Evolutionary conservation across 2,888 invertebrate genomes (phyloP).

Genomic region (Megamerina dolium): DNA sequence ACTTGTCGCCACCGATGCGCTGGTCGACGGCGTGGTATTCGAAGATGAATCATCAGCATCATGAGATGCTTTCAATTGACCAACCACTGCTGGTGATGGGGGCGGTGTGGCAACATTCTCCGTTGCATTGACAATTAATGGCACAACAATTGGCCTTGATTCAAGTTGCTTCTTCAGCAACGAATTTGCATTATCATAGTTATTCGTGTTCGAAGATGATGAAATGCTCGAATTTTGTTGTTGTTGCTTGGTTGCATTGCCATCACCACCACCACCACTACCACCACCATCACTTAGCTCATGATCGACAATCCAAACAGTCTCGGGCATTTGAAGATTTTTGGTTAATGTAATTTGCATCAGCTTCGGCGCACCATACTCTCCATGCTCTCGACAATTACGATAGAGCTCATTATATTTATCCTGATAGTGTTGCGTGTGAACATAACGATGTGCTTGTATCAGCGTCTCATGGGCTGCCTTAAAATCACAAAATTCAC

Average conservation of each 20-base stretch:
- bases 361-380: conserved; percentile 60
- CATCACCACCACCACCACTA: too few species aligned
- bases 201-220: conserved; percentile 18
- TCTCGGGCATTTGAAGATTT: conserved; percentile 28
- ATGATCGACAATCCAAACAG: conserved; percentile 46
- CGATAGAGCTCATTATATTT: conserved; percentile 64
- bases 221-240: conserved; percentile 21
- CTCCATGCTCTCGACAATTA: conserved; percentile 59
- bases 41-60: conserved; percentile 29
- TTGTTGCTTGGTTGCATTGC: conserved; percentile 23
- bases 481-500: conserved; percentile 72
- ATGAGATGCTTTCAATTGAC: conserved; percentile 7
- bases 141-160: conserved; percentile 25
- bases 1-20: conserved; percentile 39
- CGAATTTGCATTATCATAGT: conserved; percentile 33
- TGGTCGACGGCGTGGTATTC: conserved; percentile 33
- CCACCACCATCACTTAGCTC: conserved; percentile 31
- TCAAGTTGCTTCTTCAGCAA: conserved; percentile 44
- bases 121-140: not conserved
- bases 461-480: conserved; percentile 66
- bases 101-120: not conserved
- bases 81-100: conserved; percentile 1
- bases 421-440: conserved; percentile 72
- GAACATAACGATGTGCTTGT: conserved; percentile 64
- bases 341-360: conserved; percentile 44